Evolutionary conservation across 2,113 vertebrate genomes (phyloP).

Genomic region (Psammodynastes pulverulentus): DNA sequence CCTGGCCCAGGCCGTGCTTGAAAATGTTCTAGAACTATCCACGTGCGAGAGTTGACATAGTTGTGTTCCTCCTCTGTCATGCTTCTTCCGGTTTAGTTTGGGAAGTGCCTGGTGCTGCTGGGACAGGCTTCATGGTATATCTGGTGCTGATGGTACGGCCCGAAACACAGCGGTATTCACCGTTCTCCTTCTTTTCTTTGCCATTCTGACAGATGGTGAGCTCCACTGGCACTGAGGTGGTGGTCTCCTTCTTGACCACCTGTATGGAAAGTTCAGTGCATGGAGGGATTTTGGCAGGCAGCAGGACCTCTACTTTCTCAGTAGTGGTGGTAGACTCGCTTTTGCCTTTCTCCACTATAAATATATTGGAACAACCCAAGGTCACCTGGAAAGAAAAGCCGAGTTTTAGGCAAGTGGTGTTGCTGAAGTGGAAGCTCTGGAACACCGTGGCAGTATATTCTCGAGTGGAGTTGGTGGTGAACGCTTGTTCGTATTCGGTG

Average conservation of each 20-base stretch:
- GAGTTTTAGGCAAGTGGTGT: constrained; percentile 45
- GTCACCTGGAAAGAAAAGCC: constrained; percentile 60
- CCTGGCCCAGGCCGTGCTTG: not conserved
- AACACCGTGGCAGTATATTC: constrained; percentile 54
- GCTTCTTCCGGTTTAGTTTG: not conserved
- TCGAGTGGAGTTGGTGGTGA: constrained; percentile 56
- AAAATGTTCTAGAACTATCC: too few species aligned
- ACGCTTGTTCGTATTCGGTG: constrained; percentile 49
- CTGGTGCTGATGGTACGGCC: constrained; percentile 54
- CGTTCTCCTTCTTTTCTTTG: constrained; percentile 32
- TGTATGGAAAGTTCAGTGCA: constrained; percentile 47
- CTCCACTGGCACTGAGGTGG: constrained; percentile 38
- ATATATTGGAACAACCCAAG: constrained; percentile 51
- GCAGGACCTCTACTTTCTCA: constrained; percentile 52
- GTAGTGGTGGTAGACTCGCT: constrained; percentile 50
- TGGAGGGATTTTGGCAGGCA: constrained; percentile 54
- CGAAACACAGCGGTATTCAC: constrained; percentile 58
- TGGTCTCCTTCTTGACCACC: constrained; percentile 58
- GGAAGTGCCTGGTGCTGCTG: accelerated
- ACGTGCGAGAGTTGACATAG: not conserved
- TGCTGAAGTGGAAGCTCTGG: constrained; percentile 66
- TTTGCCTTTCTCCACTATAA: constrained; percentile 58
- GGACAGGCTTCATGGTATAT: constrained; percentile 56
- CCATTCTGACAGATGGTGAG: constrained; percentile 64
- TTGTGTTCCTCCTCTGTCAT: not conserved